These are phyloP conservation scores for Prunella fulvescens DNA, from an alignment of 2,113 vertebrate species.

Conservation along the genomic window DNA sequence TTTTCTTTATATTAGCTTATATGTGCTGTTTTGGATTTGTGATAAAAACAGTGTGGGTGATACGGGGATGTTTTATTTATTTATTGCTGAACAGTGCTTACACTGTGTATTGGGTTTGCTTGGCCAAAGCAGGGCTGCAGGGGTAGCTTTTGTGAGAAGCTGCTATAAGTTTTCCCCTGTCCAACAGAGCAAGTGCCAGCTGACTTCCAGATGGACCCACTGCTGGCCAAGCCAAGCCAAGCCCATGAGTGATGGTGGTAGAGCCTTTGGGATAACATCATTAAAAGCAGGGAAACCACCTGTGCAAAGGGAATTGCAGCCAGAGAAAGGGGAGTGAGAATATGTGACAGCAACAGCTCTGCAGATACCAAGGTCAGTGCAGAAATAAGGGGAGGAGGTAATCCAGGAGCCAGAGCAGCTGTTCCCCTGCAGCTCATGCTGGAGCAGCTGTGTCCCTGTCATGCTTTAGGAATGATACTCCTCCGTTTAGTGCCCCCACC, in stretches of 20 bases:
- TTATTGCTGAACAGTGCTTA: neutral
- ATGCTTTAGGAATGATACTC: neutral
- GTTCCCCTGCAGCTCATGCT: neutral
- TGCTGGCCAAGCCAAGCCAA: neutral
- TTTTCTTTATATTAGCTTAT: neutral
- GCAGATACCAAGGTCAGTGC: neutral
- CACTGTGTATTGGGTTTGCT: neutral
- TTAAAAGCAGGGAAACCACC: neutral
- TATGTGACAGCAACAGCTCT: neutral
- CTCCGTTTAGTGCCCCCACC: rapidly evolving
- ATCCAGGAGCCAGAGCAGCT: neutral
- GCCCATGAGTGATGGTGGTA: neutral
- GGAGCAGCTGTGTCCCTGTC: neutral
- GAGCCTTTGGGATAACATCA: neutral
- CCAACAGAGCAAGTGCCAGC: neutral
- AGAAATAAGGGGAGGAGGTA: neutral
- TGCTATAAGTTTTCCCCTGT: neutral
- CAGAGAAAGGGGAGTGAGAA: neutral
- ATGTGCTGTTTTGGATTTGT: neutral
- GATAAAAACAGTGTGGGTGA: neutral
- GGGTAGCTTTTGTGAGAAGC: neutral
- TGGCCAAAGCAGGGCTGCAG: neutral
- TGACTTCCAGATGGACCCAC: neutral
- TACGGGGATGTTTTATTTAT: neutral
- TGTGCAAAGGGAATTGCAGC: rapidly evolving